Base-by-base conservation (phyloP, 2,888 invertebrate genomes). In the Melanophora roralis region DNA sequence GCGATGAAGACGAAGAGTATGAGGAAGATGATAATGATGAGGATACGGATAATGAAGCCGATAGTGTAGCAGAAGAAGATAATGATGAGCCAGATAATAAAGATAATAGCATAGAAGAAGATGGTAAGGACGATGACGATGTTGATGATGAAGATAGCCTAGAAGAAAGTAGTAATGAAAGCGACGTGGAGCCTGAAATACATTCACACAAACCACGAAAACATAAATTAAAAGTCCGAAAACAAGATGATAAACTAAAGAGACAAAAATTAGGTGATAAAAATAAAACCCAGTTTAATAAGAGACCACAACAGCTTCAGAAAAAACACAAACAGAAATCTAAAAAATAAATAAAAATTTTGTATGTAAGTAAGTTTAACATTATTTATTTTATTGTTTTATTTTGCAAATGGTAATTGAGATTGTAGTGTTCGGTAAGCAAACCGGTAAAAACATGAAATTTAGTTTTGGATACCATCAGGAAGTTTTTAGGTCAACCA, bases 141-240 rank as follows among this genome's bases (percentile, higher is more conserved):
- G 60, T 65, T 21, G 53, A 57, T 1, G 69, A 78, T 14, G 62
- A 65, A 12, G 62, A 74, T 19, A 64, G 74, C 6, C 21, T 47
- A 19, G 59, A 59, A 45, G 71, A 72, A 1, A 72, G 68, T 11
- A 74, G 55, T 14, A 38, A 53, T 45, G 60, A 71, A 9, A 43
- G 74, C 19, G 51, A 74, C 21, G 21, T 53, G 12, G 74, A 80
- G 40, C 78, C 82, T 16, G 67, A 53, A 62, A 72, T 78, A 36
- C 68, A 65, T 69, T 67, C 79, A 53, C 75, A 78, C 9, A 82
- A 81, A 43, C 62, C 82, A 47, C 75, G 65, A 19, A 81, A 81
- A 71, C 76, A 78, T 32, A 82, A 83, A 53, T 32, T 60, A 12
- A 65, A 81, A 65, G 49, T 60, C 49, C n/a, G 62, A n/a, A 71